Base-by-base conservation (phyloP, 2,888 invertebrate species). In the Cerceris ruficornis region DNA sequence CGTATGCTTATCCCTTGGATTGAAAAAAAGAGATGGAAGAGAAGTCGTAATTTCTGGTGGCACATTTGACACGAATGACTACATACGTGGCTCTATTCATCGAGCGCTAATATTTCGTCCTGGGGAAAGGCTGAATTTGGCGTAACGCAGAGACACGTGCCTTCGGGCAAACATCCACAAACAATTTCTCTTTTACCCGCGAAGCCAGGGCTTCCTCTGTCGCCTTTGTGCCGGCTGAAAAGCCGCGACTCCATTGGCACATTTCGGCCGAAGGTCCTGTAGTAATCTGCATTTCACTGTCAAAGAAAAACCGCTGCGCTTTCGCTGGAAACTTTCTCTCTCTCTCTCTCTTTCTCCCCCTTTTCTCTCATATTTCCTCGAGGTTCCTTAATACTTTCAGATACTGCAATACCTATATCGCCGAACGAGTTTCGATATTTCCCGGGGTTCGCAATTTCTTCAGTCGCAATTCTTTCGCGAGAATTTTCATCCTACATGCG, bases 201-300 rank as follows among this genome's bases (percentile, higher is more conserved):
- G 49, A 49, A 15, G 13, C 11, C 59, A 57, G 6, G 17, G 6
- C 58, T 39, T 52, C 13, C 52, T 7, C 50, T 42, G 57, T 5
- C 50, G 28, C 58, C 52, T 65, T 75, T 75, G 64, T 15, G 54
- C 52, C 54, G 49, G 14, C 14, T 55, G 52, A 42, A 58, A 69
- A 52, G 52, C 59, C 13, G 41, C 70, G 49, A 54, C 70, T 52
- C 59, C 70, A 65, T 70, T 59, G 70, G 54, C 64, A 59, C 54
- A 54, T 54, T 75, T 75, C 59, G 52, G 13, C 54, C 57, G 59
- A 60, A 60, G 46, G 17, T 54, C 14, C 41, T 43, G 49, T 57
- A 65, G 65, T 70, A 75, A 75, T 65, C 64, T 49, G 49, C 62
- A 59, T 65, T 65, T 60, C 64, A 17, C 64, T 70, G 15, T 57